Conservation (phyloP, 2,888 invertebrate species). For the Microchrysa polita region DNA sequence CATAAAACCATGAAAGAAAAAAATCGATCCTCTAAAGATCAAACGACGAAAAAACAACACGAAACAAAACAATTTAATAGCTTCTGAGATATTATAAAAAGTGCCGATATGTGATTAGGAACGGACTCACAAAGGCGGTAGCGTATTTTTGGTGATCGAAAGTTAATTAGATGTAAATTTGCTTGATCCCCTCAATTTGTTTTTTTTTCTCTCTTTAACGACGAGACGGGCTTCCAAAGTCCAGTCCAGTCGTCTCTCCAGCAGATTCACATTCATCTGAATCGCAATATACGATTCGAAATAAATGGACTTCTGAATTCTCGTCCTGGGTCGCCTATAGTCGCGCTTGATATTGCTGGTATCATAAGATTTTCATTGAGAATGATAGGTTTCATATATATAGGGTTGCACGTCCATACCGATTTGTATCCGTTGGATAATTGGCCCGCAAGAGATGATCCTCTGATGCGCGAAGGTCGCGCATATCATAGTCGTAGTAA, state of each 20-base stretch:
- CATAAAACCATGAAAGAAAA: conserved; percentile 37
- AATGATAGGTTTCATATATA: conserved; percentile 19
- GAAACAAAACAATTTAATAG: conserved; percentile 44
- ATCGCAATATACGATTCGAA: background rate
- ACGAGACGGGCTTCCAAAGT: background rate
- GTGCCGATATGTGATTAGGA: conserved; percentile 49
- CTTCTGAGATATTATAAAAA: conserved; percentile 46
- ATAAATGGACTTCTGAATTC: too few species aligned
- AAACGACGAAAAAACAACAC: background rate
- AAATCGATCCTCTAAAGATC: conserved; percentile 3
- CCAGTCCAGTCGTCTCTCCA: conserved; percentile 20
- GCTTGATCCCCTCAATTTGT: conserved; percentile 51
- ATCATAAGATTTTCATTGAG: conserved; percentile 8
- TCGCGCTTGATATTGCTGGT: too few species aligned
- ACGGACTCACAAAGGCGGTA: conserved; percentile 49
- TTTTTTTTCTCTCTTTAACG: conserved; percentile 35
- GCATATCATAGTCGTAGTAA: conserved; percentile 44
- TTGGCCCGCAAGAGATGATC: conserved; percentile 48
- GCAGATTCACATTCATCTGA: conserved; percentile 2
- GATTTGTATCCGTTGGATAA: conserved; percentile 44
- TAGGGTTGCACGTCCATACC: conserved; percentile 18
- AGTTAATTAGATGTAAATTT: conserved; percentile 57
- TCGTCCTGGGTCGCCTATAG: too few species aligned
- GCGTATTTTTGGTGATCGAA: conserved; percentile 54
- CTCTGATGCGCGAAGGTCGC: too few species aligned